Evolutionary conservation across 1,140 invertebrate species (phyloP).

Genomic region (Saccostrea glomerata): DNA sequence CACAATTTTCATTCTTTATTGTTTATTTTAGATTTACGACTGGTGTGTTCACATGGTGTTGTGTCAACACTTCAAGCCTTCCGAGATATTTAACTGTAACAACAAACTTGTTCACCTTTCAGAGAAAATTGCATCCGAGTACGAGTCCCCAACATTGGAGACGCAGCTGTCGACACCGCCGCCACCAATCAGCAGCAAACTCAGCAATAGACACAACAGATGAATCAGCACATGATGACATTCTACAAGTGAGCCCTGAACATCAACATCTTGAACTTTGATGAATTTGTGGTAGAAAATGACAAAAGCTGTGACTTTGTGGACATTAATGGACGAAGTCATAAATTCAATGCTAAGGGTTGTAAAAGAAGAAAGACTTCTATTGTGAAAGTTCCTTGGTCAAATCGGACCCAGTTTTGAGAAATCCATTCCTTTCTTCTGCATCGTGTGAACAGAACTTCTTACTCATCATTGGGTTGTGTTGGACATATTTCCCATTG

Average conservation of each 20-base stretch:
- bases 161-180: not conserved
- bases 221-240: not conserved
- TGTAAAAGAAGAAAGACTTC: not conserved
- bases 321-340: not conserved
- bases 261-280: constrained; percentile 4
- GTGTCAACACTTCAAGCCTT: not conserved
- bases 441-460: not conserved
- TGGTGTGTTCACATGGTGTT: constrained; percentile 27
- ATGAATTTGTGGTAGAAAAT: not conserved
- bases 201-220: not conserved
- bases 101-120: not conserved
- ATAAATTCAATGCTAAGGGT: not conserved
- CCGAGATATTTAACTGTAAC: not conserved
- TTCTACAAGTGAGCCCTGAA: not conserved
- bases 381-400: not conserved
- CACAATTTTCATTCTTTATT: not conserved
- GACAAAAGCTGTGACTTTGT: not conserved
- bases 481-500: not conserved
- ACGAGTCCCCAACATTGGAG: not conserved
- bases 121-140: not conserved
- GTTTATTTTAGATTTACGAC: constrained; percentile 23
- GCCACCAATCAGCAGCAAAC: not conserved
- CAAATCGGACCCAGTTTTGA: not conserved
- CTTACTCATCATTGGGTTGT: not conserved
- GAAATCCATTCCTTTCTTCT: not conserved